Evolutionary conservation across 2,797 vertebrate species (phyloP).

Genomic region (Thalassophryne amazonica): DNA sequence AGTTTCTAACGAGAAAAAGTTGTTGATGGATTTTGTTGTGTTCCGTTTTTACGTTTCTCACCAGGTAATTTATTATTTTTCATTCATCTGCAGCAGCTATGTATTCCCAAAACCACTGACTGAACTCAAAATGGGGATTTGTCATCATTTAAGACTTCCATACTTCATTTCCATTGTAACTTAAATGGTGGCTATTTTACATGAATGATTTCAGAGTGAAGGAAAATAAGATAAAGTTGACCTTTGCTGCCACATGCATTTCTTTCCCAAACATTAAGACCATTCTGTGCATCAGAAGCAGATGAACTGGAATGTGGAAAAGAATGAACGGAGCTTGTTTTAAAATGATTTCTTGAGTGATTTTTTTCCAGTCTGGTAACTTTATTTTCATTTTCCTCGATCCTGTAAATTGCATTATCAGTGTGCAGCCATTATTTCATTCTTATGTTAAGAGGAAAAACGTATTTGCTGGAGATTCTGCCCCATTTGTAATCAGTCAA

Average conservation of each 20-base stretch:
- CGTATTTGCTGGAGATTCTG: conserved; percentile 6
- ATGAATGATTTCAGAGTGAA: too few species aligned
- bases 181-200: too few species aligned
- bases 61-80: too few species aligned
- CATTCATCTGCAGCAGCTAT: background rate
- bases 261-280: background rate
- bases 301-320: background rate
- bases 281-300: background rate
- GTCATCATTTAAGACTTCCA: too few species aligned
- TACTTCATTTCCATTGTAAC: too few species aligned
- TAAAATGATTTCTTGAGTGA: conserved; percentile 13
- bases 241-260: background rate
- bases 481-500: conserved; percentile 2
- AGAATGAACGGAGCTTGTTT: background rate
- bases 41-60: too few species aligned
- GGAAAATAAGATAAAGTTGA: too few species aligned
- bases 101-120: background rate
- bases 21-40: too few species aligned
- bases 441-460: background rate
- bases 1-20: too few species aligned
- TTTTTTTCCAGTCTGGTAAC: conserved; percentile 1
- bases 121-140: background rate
- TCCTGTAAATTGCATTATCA: conserved; percentile 1
- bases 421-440: conserved; percentile 13
- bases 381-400: conserved; percentile 12